Conservation (phyloP, 2,113 vertebrate genomes). For the Coreoperca whiteheadi region DNA sequence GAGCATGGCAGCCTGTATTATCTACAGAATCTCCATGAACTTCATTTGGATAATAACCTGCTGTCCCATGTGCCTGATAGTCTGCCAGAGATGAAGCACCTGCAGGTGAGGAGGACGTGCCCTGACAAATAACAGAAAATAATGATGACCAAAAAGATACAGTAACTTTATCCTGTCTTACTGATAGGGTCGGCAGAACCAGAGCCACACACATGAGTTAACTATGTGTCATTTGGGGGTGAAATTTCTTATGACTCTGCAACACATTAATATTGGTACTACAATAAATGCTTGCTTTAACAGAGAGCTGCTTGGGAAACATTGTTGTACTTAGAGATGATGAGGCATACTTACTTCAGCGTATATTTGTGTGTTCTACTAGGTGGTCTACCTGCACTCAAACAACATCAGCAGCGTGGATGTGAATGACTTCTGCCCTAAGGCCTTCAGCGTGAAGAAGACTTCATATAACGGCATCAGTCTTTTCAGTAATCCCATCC, state of each 20-base stretch:
- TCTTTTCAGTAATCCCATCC: constrained; percentile 6
- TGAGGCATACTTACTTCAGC: background rate
- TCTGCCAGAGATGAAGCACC: constrained; percentile 1
- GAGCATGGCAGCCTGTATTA: constrained; percentile 15
- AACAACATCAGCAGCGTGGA: constrained; percentile 14
- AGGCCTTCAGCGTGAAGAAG: background rate
- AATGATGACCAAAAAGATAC: too few relatives aligned
- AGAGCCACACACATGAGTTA: background rate
- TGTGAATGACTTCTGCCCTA: constrained; percentile 5
- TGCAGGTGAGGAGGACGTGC: background rate
- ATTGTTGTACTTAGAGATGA: too few relatives aligned
- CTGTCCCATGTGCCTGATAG: background rate
- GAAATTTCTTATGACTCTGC: background rate
- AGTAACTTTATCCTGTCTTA: too few relatives aligned
- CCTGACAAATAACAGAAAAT: too few relatives aligned
- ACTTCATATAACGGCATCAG: constrained; percentile 17
- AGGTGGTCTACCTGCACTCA: constrained; percentile 5
- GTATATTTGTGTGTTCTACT: background rate
- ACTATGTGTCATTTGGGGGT: background rate
- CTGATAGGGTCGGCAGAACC: background rate
- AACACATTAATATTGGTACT: background rate
- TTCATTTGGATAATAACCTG: constrained; percentile 7
- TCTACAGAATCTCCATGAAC: background rate
- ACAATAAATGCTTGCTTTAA: background rate
- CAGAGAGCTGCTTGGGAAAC: too few relatives aligned